Base-by-base conservation (phyloP, 2,888 invertebrate species). In the Nasonia oneida region DNA sequence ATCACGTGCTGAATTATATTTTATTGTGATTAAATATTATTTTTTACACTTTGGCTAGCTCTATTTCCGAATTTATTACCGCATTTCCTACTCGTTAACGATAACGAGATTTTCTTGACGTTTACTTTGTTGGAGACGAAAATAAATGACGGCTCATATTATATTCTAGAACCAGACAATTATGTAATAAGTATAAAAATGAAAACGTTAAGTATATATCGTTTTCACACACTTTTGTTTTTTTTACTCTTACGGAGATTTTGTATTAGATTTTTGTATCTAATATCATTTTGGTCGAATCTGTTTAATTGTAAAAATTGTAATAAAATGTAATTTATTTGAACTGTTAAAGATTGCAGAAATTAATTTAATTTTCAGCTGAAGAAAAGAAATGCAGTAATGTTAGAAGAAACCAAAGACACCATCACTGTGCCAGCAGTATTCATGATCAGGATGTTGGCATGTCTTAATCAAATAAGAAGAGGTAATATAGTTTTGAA, bases 361-460 rank as follows among this genome's bases (percentile, higher is more conserved):
- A n/a, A 61, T 8, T 61, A 6, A 61, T 61, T 79, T 15, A 50
- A 70, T 89, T 87, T 89, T 85, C 90, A 97, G 97, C 94, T 97
- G 85, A 96, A 96, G 90, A 95, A 95, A 91, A 95, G 97, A 79
- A 98, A 98, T 93, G 96, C 96, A 88, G 95, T 97, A 71, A 97
- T 98, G 97, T 93, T 97, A 90, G 97, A 97, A 93, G 97, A 97
- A 94, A 97, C 97, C 29, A 95, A 96, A 92, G 97, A 97, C 91
- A 98, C 97, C 1, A 97, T 98, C 87, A 97, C 97, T 42, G 97
- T 98, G 82, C 97, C 98, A 53, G 97, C 97, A 29, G 96, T 97
- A 80, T 97, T 97, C 92, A 97, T 98, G 97, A 96, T 98, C 88
- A 94, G 96, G 90, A 96, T 96, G 95, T 92, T 96, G 91, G 95